Conservation (phyloP, 2,888 invertebrate species). For the Ceratothoa steindachneri region DNA sequence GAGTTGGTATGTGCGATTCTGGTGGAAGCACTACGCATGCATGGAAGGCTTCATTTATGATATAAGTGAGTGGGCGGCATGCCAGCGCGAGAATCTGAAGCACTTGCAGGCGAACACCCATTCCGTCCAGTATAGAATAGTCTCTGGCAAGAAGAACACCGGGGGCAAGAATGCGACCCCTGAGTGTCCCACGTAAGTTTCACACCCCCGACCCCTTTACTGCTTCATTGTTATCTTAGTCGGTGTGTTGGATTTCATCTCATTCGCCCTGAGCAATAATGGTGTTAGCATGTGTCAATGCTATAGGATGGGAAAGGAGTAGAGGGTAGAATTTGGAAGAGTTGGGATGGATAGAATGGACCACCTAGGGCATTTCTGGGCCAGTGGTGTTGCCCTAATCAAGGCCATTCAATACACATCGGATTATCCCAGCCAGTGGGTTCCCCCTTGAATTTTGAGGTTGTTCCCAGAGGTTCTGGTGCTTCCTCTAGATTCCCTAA, state of each 20-base stretch:
- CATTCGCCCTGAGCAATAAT: not conserved
- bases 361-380: no score
- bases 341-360: no score
- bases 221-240: no score
- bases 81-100: constrained; percentile 73
- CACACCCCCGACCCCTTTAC: no score
- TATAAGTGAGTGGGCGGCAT: constrained; percentile 95
- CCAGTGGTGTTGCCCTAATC: no score
- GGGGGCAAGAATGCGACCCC: constrained; percentile 33
- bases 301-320: constrained; percentile 34
- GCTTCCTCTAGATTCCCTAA: no score
- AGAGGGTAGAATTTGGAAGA: no score
- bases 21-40: constrained; percentile 92
- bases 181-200: constrained; percentile 42
- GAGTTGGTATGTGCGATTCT: constrained; percentile 77
- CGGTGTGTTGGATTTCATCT: not conserved
- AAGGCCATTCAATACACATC: no score
- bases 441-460: no score
- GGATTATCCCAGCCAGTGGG: no score
- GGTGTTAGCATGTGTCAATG: no score
- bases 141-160: constrained; percentile 60
- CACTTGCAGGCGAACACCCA: constrained; percentile 87
- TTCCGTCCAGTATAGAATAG: constrained; percentile 81
- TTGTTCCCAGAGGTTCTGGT: no score
- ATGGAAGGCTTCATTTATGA: constrained; percentile 95